phyloP scores from a whole-genome alignment of 2,113 vertebrate genomes.

The Micronycteris hirsuta region DNA sequence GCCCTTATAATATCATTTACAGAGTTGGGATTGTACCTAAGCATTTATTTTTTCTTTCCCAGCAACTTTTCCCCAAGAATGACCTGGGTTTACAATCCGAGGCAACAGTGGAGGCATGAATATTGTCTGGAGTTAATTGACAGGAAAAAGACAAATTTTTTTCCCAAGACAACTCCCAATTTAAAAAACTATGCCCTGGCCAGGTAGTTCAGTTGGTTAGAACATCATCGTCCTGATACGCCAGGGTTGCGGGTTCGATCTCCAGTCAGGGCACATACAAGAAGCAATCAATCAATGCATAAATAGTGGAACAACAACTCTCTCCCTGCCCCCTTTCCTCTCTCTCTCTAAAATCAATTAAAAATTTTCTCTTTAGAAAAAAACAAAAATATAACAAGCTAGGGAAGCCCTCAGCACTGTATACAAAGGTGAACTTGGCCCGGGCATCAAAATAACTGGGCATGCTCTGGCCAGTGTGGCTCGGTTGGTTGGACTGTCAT shows the following conservation, averaged over 20 bases:
- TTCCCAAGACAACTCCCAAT: background rate
- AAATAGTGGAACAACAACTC: no score
- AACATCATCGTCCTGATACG: no score
- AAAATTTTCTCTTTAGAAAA: no score
- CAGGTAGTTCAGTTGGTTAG: no score
- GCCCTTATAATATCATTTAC: background rate
- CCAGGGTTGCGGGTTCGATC: no score
- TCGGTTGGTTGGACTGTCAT: no score
- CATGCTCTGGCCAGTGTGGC: no score
- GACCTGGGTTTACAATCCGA: background rate
- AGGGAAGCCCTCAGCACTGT: background rate
- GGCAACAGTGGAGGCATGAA: background rate
- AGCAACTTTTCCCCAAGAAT: background rate
- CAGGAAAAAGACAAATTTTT: background rate
- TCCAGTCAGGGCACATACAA: no score
- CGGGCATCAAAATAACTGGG: background rate
- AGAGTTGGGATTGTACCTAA: background rate
- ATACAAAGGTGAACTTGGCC: background rate
- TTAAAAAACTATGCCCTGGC: background rate
- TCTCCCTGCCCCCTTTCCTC: no score
- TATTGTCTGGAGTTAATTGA: background rate
- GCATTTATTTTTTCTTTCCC: background rate
- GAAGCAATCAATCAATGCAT: no score
- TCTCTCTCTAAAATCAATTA: no score
- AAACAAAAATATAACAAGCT: background rate